Evolutionary conservation across 2,888 invertebrate genomes (phyloP).

Genomic region (Acrobasis consociella): DNA sequence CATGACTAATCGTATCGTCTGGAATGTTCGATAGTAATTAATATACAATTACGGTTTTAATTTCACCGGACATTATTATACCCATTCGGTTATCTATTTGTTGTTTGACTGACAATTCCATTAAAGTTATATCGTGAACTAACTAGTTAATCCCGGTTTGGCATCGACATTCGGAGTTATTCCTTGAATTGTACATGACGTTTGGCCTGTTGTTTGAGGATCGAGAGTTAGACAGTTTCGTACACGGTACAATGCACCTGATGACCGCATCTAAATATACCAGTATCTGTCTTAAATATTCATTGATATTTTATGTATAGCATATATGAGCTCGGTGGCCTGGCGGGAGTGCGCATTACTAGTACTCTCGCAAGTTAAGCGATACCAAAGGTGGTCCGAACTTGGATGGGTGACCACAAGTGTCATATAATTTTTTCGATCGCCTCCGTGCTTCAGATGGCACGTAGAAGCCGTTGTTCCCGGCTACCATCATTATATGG

Average conservation of each 20-base stretch:
- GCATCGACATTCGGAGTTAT: constrained; percentile 9
- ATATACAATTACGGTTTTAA: neutral
- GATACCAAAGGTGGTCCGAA: too few species aligned
- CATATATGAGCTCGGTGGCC: too few species aligned
- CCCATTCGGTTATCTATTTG: constrained; percentile 25
- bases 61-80: neutral
- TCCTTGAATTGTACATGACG: constrained; percentile 18
- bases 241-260: constrained; percentile 2
- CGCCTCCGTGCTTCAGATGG: too few species aligned
- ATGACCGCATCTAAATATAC: neutral
- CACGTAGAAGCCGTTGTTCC: too few species aligned
- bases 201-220: constrained; percentile 4
- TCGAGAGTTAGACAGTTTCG: constrained; percentile 2
- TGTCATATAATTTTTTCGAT: too few species aligned
- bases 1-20: neutral
- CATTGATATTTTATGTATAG: too few species aligned
- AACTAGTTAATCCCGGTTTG: constrained; percentile 20
- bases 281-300: neutral
- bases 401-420: too few species aligned
- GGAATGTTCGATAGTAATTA: neutral
- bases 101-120: constrained; percentile 34
- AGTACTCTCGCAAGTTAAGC: too few species aligned
- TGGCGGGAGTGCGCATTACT: too few species aligned
- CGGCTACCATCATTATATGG: too few species aligned
- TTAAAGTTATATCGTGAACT: constrained; percentile 34